Percentiles rank a stretch among this genome's conserved stretches.
Conservation (phyloP, 2,888 invertebrate species). For the Pammene aurita region DNA sequence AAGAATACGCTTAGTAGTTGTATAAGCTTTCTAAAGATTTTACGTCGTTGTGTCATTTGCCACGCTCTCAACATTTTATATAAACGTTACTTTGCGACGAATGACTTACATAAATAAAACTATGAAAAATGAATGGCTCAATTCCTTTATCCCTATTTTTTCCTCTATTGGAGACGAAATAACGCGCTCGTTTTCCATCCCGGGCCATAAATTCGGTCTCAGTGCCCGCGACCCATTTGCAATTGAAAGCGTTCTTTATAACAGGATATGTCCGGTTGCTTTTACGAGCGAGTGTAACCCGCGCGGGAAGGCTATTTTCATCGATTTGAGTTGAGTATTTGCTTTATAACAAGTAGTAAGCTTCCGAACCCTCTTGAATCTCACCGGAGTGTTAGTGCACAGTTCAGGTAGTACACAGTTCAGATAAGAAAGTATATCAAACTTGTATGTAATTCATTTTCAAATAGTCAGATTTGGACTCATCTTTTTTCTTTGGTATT, state of each 20-base stretch:
- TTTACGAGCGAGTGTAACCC: constrained; percentile 60
- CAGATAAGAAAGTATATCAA: too few species aligned
- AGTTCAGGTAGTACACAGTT: too few species aligned
- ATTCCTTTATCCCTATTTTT: constrained; percentile 72
- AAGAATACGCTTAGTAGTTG: too few species aligned
- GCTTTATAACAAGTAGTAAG: too few species aligned
- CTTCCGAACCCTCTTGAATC: too few species aligned
- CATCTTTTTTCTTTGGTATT: too few species aligned
- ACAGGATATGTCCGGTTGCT: constrained; percentile 73
- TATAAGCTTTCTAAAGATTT: too few species aligned
- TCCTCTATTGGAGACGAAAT: constrained; percentile 70
- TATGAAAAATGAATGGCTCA: constrained; percentile 73
- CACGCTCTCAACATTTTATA: constrained; percentile 57
- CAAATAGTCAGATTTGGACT: too few species aligned
- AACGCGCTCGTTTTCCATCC: constrained; percentile 68
- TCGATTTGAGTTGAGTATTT: background rate
- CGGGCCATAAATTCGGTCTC: constrained; percentile 73
- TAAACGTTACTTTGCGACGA: constrained; percentile 57
- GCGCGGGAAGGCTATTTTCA: background rate
- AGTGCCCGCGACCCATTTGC: constrained; percentile 69
- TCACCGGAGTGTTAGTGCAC: too few species aligned
- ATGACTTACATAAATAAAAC: constrained; percentile 74
- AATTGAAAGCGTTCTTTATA: constrained; percentile 80
- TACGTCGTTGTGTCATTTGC: too few species aligned
- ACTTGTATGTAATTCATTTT: too few species aligned